A percentile compares a stretch with the other conserved stretches of the same genome.
phyloP scores from a whole-genome alignment of 2,888 invertebrate species.

The Trissolcus japonicus region DNA sequence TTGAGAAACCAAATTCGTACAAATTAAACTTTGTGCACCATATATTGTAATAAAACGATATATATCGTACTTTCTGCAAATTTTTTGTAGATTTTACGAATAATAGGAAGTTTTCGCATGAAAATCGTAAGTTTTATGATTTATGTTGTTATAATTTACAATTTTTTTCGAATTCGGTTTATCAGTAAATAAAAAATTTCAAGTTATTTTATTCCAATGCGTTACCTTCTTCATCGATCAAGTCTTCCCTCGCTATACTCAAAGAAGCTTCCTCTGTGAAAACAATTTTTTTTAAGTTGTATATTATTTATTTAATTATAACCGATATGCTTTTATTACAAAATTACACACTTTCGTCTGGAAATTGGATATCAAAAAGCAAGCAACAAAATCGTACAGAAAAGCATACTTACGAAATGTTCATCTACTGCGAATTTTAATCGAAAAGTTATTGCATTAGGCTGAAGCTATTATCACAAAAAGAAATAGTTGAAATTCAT shows the following conservation, averaged over 20 bases:
- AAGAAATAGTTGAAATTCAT: background rate
- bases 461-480: background rate
- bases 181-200: too few relatives aligned
- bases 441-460: background rate
- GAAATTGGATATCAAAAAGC: background rate
- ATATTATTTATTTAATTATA: slow-evolving; percentile 3
- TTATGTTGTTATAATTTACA: too few relatives aligned
- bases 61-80: too few relatives aligned
- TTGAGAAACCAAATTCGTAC: too few relatives aligned
- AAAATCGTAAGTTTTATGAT: too few relatives aligned
- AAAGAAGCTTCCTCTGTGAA: slow-evolving; percentile 84
- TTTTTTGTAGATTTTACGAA: too few relatives aligned
- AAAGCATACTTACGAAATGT: background rate
- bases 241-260: slow-evolving; percentile 83
- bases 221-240: slow-evolving; percentile 79
- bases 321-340: slow-evolving; percentile 74
- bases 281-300: slow-evolving; percentile 30
- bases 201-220: background rate
- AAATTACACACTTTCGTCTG: slow-evolving; percentile 48
- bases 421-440: background rate
- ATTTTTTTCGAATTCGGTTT: too few relatives aligned
- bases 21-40: too few relatives aligned
- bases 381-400: too few relatives aligned
- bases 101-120: too few relatives aligned
- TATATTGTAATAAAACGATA: too few relatives aligned